phyloP scores from a whole-genome alignment of 2,888 invertebrate genomes.

The Hirudinaria manillensis region DNA sequence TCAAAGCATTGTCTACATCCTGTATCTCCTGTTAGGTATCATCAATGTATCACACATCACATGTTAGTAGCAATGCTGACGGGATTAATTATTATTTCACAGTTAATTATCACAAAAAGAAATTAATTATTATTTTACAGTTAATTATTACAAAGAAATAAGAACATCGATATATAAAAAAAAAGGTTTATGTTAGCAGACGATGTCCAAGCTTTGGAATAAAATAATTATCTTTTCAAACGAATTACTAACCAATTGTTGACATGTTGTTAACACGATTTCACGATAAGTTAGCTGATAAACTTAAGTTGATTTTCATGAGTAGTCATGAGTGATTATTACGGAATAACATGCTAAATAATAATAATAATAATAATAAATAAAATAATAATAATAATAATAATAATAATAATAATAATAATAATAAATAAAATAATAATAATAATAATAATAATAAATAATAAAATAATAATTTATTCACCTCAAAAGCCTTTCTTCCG shows the following conservation, averaged over 20 bases:
- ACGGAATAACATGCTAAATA: background rate
- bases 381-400: too few relatives aligned
- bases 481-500: conserved; percentile 50
- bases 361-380: too few relatives aligned
- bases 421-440: background rate
- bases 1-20: conserved; percentile 39
- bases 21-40: conserved; percentile 38
- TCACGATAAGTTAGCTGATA: background rate
- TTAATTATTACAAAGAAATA: too few relatives aligned
- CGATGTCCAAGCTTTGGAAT: too few relatives aligned
- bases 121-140: background rate
- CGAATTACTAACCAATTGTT: too few relatives aligned
- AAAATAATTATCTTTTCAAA: too few relatives aligned
- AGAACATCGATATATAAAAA: too few relatives aligned
- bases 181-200: too few relatives aligned
- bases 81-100: background rate
- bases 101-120: background rate
- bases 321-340: background rate
- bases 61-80: background rate
- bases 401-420: too few relatives aligned
- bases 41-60: background rate
- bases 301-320: too few relatives aligned
- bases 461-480: conserved; percentile 31
- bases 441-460: background rate
- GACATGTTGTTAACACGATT: background rate